Base-by-base conservation (phyloP, 2,113 vertebrate species). In the Brevimyrus niger region DNA sequence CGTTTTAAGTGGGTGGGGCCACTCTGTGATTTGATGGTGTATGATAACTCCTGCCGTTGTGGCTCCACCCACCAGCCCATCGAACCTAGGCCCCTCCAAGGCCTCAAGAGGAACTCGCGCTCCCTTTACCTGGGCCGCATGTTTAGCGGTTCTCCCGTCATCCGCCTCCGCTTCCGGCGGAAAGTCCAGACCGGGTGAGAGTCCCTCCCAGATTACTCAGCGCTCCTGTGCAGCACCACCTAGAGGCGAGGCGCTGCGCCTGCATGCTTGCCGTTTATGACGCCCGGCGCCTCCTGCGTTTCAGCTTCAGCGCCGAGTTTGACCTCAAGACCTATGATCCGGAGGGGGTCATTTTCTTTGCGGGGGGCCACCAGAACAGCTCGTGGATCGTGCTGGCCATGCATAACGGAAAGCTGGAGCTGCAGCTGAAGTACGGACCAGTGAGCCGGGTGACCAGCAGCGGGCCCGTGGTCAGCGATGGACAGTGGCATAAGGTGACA, bases 321-420 rank as follows among this genome's bases (percentile, higher is more conserved):
- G 98, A 99, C 94, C 97, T 99, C 94, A 97, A 97, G 92, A 98
- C 98, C 58, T 99, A 96, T 83, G 98, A 99, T 92, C 94, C 96
- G 0, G 98, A 99, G 93, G 98, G 98, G 10, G 96, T 99, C 88
- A 96, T 99, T 92, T 97, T 99, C 95, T 99, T 99, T 89, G 98
- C 98, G 0, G 98, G 98, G 89, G 98, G 98, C 92, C 98, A 95
- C 93, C 94, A 94, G 47, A 96, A 97, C 92, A 98, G 96, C 95
- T 96, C 96, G 42, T 99, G 98, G 98, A 97, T 99, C 0, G 96
- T 99, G 10, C 93, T 99, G 90, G 97, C 96, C 69, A 92, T 99
- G 92, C 96, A 98, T 90, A 94, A 96, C 0, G 98, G 98, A 89
- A 97, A 94, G 87, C 95, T 99, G 23, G 97, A 99, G 93, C 95